Evolutionary conservation across 1,140 invertebrate species (phyloP).

Genomic region (Aporrectodea caliginosa): DNA sequence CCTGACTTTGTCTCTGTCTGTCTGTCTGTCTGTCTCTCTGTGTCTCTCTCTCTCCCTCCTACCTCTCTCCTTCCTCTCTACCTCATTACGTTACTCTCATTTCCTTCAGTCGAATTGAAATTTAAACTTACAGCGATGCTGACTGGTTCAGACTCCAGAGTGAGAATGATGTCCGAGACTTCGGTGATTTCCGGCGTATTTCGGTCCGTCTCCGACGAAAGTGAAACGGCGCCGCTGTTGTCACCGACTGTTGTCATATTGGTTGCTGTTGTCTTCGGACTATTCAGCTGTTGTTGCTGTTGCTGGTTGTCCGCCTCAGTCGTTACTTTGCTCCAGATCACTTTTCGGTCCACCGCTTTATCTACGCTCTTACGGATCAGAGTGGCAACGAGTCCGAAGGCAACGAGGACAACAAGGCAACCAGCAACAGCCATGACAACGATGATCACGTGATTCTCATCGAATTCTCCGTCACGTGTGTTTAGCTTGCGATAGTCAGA

Average conservation of each 20-base stretch:
- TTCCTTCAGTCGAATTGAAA: neutral
- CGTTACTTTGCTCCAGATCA: neutral
- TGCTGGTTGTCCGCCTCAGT: neutral
- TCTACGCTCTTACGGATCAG: neutral
- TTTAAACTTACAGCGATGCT: neutral
- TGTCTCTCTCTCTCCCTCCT: neutral
- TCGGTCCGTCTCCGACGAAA: neutral
- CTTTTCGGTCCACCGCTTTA: neutral
- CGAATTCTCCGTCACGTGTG: neutral
- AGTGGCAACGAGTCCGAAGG: neutral
- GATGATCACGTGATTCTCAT: neutral
- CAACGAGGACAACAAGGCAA: neutral
- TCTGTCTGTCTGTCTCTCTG: neutral
- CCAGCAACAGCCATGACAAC: neutral
- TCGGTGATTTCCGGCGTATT: neutral
- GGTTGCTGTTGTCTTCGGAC: neutral
- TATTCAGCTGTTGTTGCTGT: neutral
- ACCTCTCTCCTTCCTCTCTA: neutral
- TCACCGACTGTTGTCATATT: neutral
- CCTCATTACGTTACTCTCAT: neutral
- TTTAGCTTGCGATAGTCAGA: neutral
- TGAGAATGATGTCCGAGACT: neutral
- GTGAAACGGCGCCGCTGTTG: neutral
- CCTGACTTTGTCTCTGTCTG: neutral
- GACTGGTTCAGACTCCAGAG: neutral